Percentiles rank a stretch among this genome's conserved stretches.
Evolutionary conservation across 2,113 vertebrate species (phyloP).

Genomic region (Neolamprologus longior): DNA sequence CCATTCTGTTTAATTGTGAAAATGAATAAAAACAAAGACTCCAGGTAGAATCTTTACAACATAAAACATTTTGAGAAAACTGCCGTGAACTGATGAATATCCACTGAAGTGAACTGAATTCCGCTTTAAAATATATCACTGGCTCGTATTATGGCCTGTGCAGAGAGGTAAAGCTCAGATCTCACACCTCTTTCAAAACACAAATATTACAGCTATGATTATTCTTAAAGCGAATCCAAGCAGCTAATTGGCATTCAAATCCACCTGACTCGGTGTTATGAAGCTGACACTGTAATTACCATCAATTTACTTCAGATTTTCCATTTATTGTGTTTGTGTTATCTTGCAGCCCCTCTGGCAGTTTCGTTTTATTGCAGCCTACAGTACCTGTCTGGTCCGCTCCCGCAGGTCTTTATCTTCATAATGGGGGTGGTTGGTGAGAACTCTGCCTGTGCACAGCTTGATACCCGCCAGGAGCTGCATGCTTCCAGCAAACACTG

Average conservation of each 20-base stretch:
- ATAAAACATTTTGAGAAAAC: not conserved
- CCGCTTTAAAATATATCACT: not conserved
- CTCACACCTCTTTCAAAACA: not conserved
- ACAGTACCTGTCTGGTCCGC: conserved; percentile 85
- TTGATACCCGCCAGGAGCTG: conserved; percentile 96
- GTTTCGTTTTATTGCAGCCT: not conserved
- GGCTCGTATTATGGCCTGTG: not conserved
- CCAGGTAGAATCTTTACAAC: not conserved
- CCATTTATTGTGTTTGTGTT: not conserved
- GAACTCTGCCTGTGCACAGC: conserved; percentile 88
- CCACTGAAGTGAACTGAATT: not conserved
- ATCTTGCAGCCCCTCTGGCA: not conserved
- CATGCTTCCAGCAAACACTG: conserved; percentile 98
- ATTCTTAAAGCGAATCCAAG: not conserved
- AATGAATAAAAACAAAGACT: not conserved
- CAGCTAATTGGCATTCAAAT: not conserved
- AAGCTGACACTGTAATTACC: not conserved
- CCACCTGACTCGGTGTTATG: not conserved
- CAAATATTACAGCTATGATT: not conserved
- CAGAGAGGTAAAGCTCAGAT: not conserved
- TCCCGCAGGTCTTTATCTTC: conserved; percentile 89
- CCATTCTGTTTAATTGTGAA: not conserved
- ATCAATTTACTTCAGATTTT: not conserved
- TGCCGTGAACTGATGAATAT: not conserved
- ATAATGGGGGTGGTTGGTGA: conserved; percentile 97